Evolutionary conservation across 2,113 vertebrate species (phyloP).

Genomic region (Nycticorax nycticorax): DNA sequence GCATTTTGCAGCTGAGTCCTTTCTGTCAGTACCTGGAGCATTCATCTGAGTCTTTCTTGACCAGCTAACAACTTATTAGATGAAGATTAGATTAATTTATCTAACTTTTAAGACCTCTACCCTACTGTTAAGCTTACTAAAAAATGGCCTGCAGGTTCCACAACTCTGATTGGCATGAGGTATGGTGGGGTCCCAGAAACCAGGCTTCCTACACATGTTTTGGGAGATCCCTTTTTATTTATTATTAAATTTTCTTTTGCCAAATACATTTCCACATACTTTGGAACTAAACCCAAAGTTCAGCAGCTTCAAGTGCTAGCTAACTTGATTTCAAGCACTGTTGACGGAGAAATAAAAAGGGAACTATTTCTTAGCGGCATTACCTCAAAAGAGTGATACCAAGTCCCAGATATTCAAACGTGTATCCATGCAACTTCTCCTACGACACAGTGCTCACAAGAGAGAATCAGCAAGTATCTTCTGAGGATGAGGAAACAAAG

Average conservation of each 20-base stretch:
- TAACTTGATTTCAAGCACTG: not conserved
- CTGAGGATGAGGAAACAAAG: not conserved
- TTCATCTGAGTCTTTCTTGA: not conserved
- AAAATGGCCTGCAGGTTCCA: not conserved
- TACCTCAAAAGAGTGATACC: not conserved
- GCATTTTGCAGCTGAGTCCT: not conserved
- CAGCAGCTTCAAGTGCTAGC: not conserved
- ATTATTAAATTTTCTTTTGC: not conserved
- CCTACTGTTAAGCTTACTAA: not conserved
- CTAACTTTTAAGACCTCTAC: not conserved
- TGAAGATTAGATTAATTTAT: constrained; percentile 14
- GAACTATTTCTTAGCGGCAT: not conserved
- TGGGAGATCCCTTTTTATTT: not conserved
- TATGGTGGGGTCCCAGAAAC: not conserved
- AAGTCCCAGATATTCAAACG: not conserved
- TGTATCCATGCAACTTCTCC: not conserved
- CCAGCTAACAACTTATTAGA: not conserved
- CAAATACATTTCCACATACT: not conserved
- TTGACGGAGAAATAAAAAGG: not conserved
- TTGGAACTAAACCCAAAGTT: not conserved
- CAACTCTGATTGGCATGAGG: not conserved
- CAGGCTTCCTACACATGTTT: not conserved
- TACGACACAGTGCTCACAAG: not conserved
- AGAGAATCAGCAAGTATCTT: not conserved
- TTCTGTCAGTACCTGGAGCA: not conserved